These are phyloP conservation scores for Puntigrus tetrazona DNA, from an alignment of 2,113 vertebrate genomes.

Conservation along the genomic window DNA sequence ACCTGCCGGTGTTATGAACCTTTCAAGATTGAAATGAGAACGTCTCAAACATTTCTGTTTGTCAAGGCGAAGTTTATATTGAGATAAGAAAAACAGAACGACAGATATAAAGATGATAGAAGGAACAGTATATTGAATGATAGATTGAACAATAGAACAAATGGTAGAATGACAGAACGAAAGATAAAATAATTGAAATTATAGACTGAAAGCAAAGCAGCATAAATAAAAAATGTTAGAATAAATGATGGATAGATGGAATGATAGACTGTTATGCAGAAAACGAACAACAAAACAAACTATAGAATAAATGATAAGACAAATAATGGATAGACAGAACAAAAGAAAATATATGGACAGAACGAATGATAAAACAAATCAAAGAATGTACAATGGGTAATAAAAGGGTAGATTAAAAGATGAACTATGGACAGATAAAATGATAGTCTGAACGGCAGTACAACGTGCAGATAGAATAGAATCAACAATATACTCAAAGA, in stretches of 20 bases:
- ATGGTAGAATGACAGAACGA: not conserved
- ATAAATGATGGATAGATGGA: not conserved
- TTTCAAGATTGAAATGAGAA: not conserved
- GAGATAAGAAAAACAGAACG: no score
- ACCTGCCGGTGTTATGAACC: not conserved
- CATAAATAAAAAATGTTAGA: no score
- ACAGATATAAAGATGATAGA: no score
- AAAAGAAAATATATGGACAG: not conserved
- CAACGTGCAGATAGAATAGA: no score
- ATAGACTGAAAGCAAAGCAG: no score
- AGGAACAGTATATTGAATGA: no score
- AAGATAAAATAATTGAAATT: no score
- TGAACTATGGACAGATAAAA: not conserved
- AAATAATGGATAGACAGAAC: not conserved
- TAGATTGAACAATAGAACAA: not conserved
- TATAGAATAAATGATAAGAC: no score
- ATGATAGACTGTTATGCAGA: no score
- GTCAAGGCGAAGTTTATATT: not conserved
- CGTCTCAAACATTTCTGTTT: not conserved
- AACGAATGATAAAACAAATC: not conserved
- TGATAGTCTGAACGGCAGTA: not conserved
- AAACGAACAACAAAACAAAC: not conserved
- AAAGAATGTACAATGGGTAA: no score
- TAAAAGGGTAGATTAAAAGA: no score
- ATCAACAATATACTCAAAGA: no score